A percentile compares a stretch with the other conserved stretches of the same genome.
These are phyloP conservation scores for Lethenteron camtschaticum DNA, from an alignment of 2,113 vertebrate species.

Conservation along the genomic window DNA sequence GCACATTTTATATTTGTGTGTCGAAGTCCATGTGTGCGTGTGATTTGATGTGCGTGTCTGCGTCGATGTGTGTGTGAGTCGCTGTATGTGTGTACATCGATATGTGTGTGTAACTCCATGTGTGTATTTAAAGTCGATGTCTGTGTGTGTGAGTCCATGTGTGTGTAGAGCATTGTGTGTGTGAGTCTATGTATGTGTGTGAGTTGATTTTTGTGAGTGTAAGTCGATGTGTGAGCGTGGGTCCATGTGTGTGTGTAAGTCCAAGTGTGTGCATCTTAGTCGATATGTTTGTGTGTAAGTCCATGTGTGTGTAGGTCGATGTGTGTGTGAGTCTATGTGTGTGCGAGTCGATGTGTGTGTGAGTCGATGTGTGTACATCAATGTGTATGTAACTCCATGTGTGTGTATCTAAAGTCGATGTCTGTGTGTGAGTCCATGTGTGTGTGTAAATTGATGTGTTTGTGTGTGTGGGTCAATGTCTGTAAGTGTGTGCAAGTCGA, in stretches of 20 bases:
- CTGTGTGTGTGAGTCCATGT: neutral
- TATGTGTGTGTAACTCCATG: neutral
- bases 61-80: neutral
- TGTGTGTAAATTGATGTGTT: no score
- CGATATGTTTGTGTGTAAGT: neutral
- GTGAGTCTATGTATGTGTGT: neutral
- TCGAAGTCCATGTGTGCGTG: neutral
- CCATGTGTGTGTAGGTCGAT: neutral
- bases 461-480: no score
- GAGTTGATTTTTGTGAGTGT: neutral
- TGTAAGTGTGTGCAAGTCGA: no score
- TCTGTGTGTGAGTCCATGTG: no score
- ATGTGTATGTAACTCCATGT: no score
- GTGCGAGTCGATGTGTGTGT: no score
- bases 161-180: neutral
- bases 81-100: neutral
- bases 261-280: neutral
- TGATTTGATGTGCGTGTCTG: neutral
- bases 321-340: neutral
- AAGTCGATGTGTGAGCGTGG: neutral
- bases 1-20: no score
- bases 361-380: no score
- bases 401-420: no score
- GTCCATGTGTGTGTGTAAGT: neutral
- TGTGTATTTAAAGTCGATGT: neutral